Evolutionary conservation across 2,113 vertebrate species (phyloP).

Genomic region (Sorex fumeus): DNA sequence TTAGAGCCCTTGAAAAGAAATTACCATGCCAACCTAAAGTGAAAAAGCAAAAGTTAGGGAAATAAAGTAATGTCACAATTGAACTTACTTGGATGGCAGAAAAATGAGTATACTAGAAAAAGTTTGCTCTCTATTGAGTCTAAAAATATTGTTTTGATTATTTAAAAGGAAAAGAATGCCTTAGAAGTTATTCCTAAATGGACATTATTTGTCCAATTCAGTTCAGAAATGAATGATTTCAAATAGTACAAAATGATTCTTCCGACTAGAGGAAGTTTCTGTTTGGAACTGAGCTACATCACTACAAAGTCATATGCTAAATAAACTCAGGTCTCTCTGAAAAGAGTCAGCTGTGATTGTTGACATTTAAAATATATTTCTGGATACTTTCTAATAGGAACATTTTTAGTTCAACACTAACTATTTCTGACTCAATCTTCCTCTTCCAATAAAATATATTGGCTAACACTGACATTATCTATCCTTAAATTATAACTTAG

Average conservation of each 20-base stretch:
- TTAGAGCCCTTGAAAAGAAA: background rate
- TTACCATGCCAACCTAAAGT: background rate
- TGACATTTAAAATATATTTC: slow-evolving; percentile 48
- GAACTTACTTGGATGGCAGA: slow-evolving; percentile 46
- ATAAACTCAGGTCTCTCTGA: background rate
- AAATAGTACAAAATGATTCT: slow-evolving; percentile 13
- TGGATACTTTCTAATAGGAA: slow-evolving; percentile 18
- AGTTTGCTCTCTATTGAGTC: background rate
- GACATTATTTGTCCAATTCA: slow-evolving; percentile 53
- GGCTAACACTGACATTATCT: background rate
- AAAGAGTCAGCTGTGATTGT: slow-evolving; percentile 30
- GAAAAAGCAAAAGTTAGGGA: slow-evolving; percentile 37
- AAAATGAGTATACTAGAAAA: background rate
- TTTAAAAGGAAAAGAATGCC: slow-evolving; percentile 53
- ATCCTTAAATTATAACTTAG: background rate
- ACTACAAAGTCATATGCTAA: slow-evolving; percentile 22
- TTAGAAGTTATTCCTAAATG: slow-evolving; percentile 61
- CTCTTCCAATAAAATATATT: background rate
- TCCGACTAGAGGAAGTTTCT: slow-evolving; percentile 30
- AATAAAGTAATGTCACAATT: background rate
- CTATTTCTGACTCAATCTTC: background rate
- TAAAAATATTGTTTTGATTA: slow-evolving; percentile 54
- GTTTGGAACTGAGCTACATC: slow-evolving; percentile 1
- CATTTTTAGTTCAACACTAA: slow-evolving; percentile 33
- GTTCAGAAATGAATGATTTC: slow-evolving; percentile 61